These are phyloP conservation scores for Cichladusa arquata DNA, from an alignment of 2,113 vertebrate genomes.

Conservation along the genomic window DNA sequence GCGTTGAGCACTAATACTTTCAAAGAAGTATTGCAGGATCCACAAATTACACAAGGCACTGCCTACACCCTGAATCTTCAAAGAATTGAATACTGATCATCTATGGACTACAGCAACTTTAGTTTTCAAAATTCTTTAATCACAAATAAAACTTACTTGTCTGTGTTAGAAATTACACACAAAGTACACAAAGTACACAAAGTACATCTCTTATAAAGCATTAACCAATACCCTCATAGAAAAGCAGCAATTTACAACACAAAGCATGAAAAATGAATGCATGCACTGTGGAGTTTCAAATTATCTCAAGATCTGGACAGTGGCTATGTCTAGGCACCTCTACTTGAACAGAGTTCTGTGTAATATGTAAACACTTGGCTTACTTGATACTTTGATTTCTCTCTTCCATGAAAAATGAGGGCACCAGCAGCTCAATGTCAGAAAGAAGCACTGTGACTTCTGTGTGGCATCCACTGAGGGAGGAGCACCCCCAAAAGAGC, in stretches of 20 bases:
- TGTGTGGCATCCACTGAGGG: not conserved
- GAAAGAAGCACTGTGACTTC: not conserved
- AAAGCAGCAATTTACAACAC: not conserved
- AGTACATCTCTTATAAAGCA: not conserved
- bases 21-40: not conserved
- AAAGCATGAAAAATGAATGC: not conserved
- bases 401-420: not conserved
- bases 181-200: not conserved
- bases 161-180: not conserved
- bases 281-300: not conserved
- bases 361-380: rapidly evolving
- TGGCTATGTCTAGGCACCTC: not conserved
- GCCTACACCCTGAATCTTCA: not conserved
- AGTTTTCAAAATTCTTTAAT: not conserved
- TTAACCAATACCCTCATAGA: not conserved
- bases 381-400: not conserved
- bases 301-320: not conserved
- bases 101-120: not conserved
- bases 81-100: not conserved
- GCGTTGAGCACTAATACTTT: not conserved
- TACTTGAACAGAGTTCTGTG: not conserved
- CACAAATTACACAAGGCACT: not conserved
- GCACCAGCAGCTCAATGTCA: not conserved
- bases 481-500: not conserved
- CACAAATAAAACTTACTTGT: not conserved